Base-by-base conservation (phyloP, 2,888 invertebrate species). In the Erebia palarica region DNA sequence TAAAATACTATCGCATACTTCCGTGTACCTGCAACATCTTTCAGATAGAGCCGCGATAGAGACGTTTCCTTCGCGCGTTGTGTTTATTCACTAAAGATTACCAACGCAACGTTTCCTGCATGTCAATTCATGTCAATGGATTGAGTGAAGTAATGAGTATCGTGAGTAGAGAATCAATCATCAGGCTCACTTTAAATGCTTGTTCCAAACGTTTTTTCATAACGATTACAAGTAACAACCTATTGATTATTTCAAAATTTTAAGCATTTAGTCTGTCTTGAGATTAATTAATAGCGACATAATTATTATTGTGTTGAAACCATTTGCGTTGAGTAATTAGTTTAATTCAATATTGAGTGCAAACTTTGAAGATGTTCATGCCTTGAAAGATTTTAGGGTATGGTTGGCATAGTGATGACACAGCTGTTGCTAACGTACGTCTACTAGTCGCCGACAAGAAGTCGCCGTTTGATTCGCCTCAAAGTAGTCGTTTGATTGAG, bases 91-190 rank as follows among this genome's bases (percentile, higher is more conserved):
- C 47, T 13, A 47, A 11, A 67, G 76, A 73, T 75, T 72, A 70
- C 64, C 55, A 65, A 69, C 80, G 80, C 80, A 80, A 80, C 75
- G 60, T 70, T 78, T 76, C 75, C 74, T 77, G 76, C 79, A 75
- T 73, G 76, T 75, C 77, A 73, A 74, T 77, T 73, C 78, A 75
- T 73, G 75, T 74, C 77, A 74, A 73, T 76, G 75, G 73, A 73
- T 77, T 79, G 77, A 78, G 78, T 78, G 78, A 79, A 77, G 58
- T 68, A 69, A 66, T 70, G 57, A 68, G 55, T 72, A 70, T 71
- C 68, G 71, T 70, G 73, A 72, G 67, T 14, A 42, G 66, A 65
- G 69, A 60, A 49, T 74, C 71, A 71, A 73, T 74, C 63, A 67
- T 58, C 47, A 64, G 21, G 51, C 27, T 44, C 64, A 58, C 64